Percentiles rank a stretch among this genome's conserved stretches.
These are phyloP conservation scores for Siniperca chuatsi DNA, from an alignment of 2,113 vertebrate species.

Conservation along the genomic window DNA sequence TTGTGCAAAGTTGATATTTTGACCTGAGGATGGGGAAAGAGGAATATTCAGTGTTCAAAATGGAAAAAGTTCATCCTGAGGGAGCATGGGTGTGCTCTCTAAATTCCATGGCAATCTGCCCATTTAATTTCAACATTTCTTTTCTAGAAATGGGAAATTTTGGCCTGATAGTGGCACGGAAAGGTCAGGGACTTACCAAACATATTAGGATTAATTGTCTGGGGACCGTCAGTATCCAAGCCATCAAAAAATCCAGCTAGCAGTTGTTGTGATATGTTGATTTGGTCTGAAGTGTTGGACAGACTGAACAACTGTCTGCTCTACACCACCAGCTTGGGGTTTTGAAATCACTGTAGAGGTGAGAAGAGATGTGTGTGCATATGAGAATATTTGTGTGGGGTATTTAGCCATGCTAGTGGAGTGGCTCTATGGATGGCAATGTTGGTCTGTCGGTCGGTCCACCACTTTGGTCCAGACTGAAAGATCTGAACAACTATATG, in stretches of 20 bases:
- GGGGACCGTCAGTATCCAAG: background rate
- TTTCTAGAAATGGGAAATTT: constrained; percentile 4
- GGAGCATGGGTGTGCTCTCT: background rate
- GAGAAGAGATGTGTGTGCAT: constrained; percentile 10
- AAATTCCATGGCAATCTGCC: constrained; percentile 8
- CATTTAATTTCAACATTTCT: background rate
- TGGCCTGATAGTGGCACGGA: background rate
- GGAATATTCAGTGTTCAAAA: constrained; percentile 11
- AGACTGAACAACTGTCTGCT: background rate
- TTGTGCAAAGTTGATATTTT: constrained; percentile 6
- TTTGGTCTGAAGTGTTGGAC: background rate
- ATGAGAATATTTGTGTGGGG: background rate
- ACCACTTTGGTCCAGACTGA: background rate
- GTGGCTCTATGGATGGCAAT: too few relatives aligned
- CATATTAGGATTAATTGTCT: constrained; percentile 5
- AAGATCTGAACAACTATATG: background rate
- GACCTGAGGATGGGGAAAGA: background rate
- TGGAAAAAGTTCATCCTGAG: background rate
- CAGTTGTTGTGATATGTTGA: background rate
- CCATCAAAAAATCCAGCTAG: background rate
- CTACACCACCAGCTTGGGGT: background rate
- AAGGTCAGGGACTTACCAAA: background rate
- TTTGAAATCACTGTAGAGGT: background rate
- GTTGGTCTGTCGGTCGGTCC: too few relatives aligned
- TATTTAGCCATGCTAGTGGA: too few relatives aligned